Evolutionary conservation across 2,797 vertebrate genomes (phyloP).

Genomic region (Lepus oiostolus): DNA sequence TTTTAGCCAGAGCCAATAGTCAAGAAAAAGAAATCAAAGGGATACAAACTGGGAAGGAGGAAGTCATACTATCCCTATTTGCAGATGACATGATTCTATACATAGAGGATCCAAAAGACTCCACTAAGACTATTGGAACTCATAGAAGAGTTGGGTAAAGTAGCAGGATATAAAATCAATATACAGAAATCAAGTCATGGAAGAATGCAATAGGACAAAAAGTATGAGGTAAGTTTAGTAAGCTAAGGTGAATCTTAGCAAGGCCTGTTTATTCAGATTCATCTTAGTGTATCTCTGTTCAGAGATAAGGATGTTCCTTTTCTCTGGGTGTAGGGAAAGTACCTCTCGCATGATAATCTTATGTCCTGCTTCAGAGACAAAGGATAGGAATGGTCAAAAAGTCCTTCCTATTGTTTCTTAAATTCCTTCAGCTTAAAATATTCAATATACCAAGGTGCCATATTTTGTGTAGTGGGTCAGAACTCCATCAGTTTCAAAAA

Average conservation of each 20-base stretch:
- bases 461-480: background rate
- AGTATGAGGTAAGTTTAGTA: background rate
- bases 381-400: background rate
- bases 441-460: background rate
- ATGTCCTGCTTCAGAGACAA: background rate
- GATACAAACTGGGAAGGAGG: too few species aligned
- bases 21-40: too few species aligned
- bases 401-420: background rate
- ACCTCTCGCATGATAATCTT: background rate
- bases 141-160: background rate
- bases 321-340: background rate
- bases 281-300: background rate
- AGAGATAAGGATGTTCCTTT: background rate
- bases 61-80: too few species aligned
- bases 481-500: slow-evolving; percentile 13
- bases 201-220: background rate
- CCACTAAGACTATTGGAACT: too few species aligned
- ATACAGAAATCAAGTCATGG: background rate
- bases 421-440: background rate
- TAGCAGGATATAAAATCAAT: too few species aligned
- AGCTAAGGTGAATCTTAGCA: background rate
- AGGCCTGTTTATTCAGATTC: background rate
- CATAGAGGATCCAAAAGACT: too few species aligned
- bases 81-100: too few species aligned
- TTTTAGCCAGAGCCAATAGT: too few species aligned